phyloP scores from a whole-genome alignment of 1,140 invertebrate species.

The Colletes latitarsis region DNA sequence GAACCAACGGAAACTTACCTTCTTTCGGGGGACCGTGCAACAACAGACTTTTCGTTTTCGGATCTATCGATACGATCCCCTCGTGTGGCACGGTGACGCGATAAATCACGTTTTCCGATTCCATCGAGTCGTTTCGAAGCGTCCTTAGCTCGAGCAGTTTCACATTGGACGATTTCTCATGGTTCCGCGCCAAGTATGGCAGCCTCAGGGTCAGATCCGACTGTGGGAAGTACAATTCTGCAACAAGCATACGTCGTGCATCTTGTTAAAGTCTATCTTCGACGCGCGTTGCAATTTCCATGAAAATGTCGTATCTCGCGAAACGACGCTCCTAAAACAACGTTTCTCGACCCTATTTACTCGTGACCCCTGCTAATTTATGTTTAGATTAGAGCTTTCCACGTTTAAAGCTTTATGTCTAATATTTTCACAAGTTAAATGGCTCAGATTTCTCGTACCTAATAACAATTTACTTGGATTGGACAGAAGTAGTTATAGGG shows the following conservation, averaged over 20 bases:
- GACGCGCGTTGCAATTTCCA: too few relatives aligned
- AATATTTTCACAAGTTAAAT: too few relatives aligned
- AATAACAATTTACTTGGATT: too few relatives aligned
- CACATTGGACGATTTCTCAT: conserved; percentile 47
- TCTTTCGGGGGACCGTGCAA: conserved; percentile 57
- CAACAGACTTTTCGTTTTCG: conserved; percentile 51
- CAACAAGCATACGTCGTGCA: conserved; percentile 51
- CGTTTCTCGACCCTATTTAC: too few relatives aligned
- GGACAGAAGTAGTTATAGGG: too few relatives aligned
- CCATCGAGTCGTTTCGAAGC: conserved; percentile 69
- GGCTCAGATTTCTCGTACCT: too few relatives aligned
- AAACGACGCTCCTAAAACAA: too few relatives aligned
- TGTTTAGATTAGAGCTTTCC: too few relatives aligned
- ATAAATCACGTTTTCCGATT: conserved; percentile 63
- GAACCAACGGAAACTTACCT: conserved; percentile 48
- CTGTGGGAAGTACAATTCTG: conserved; percentile 78
- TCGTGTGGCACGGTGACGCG: conserved; percentile 61
- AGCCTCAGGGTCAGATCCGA: conserved; percentile 73
- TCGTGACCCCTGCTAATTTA: too few relatives aligned
- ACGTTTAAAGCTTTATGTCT: too few relatives aligned
- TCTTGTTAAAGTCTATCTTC: not conserved
- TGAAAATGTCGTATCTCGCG: too few relatives aligned
- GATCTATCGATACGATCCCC: conserved; percentile 55
- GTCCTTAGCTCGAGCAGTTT: conserved; percentile 70
- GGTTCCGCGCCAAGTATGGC: conserved; percentile 65